A percentile compares a stretch with the other conserved stretches of the same genome.
Evolutionary conservation across 2,888 invertebrate species (phyloP).

Genomic region (Apamea monoglypha): DNA sequence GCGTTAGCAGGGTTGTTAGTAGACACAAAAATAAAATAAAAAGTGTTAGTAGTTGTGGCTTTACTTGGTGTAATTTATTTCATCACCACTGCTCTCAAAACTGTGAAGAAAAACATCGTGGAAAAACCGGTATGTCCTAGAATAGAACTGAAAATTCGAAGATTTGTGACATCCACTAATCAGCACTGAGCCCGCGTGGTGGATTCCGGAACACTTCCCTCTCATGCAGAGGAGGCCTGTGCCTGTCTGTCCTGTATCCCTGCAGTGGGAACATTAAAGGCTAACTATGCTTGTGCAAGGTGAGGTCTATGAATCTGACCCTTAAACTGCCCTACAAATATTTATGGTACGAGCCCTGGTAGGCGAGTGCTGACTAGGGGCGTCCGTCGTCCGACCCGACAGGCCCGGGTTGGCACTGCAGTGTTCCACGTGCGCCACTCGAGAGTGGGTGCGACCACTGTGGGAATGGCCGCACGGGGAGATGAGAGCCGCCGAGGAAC

Average conservation of each 20-base stretch:
- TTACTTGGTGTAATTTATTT: background rate
- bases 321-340: background rate
- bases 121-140: background rate
- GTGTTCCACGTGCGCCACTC: too few relatives aligned
- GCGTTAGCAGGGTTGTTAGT: too few relatives aligned
- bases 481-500: too few relatives aligned
- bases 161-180: background rate
- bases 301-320: background rate
- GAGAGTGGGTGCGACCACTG: too few relatives aligned
- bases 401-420: too few relatives aligned
- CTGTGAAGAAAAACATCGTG: background rate
- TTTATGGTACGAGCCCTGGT: background rate
- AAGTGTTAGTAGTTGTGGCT: too few relatives aligned
- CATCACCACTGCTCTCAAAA: background rate
- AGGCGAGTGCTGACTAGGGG: background rate
- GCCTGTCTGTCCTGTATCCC: background rate
- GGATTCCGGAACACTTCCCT: background rate
- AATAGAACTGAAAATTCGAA: background rate
- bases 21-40: too few relatives aligned
- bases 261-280: background rate
- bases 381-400: too few relatives aligned
- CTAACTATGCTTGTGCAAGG: background rate
- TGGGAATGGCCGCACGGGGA: too few relatives aligned
- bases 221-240: background rate
- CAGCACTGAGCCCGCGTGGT: background rate